These are phyloP conservation scores for Thryonomys swinderianus DNA, from an alignment of 2,113 vertebrate species.

Conservation along the genomic window DNA sequence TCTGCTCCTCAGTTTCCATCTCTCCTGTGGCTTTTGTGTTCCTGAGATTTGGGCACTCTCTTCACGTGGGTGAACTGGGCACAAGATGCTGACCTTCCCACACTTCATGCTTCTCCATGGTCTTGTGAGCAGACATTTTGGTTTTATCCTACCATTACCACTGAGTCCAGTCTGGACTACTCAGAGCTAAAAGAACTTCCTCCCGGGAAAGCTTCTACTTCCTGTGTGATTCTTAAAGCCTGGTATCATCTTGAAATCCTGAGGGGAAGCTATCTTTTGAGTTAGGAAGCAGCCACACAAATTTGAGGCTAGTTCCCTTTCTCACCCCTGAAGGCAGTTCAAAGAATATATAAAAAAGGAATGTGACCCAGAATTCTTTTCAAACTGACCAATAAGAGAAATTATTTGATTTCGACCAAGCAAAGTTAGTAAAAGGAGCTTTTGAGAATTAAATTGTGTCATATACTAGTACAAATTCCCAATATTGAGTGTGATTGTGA, in stretches of 20 bases:
- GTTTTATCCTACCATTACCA: not conserved
- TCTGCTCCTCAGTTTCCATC: not conserved
- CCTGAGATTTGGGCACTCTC: not conserved
- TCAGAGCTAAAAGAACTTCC: not conserved
- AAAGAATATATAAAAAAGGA: slow-evolving; percentile 7
- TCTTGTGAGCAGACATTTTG: not conserved
- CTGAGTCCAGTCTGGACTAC: not conserved
- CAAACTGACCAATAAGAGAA: slow-evolving; percentile 25
- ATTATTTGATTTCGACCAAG: not conserved
- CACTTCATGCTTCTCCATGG: not conserved
- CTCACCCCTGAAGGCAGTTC: not conserved
- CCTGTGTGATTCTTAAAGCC: not conserved
- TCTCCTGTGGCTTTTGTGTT: not conserved
- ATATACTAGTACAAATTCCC: no score
- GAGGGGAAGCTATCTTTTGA: not conserved
- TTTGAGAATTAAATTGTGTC: no score
- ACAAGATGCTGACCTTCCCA: not conserved
- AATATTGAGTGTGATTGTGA: no score
- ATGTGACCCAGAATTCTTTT: slow-evolving; percentile 6
- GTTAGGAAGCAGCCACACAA: not conserved
- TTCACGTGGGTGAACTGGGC: not conserved
- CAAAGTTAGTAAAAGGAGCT: not conserved
- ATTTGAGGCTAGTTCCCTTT: not conserved
- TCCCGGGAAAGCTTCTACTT: not conserved
- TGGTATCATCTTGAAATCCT: not conserved